Percentiles rank a stretch among this genome's conserved stretches.
Evolutionary conservation across 2,888 invertebrate genomes (phyloP).

Genomic region (Coecobrya sp.): DNA sequence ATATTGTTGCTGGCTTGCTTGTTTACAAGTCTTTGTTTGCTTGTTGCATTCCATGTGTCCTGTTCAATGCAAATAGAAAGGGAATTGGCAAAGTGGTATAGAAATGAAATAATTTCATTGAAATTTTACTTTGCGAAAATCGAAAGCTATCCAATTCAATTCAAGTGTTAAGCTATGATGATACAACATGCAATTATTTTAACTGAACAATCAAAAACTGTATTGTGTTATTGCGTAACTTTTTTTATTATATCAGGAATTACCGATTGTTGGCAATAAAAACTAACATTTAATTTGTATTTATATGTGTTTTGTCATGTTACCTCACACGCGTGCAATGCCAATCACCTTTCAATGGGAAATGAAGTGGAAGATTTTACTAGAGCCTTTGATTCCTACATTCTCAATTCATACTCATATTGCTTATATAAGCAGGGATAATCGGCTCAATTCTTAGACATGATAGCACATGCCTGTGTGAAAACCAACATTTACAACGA

Average conservation of each 20-base stretch:
- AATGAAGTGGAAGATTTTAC: background rate
- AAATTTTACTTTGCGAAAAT: background rate
- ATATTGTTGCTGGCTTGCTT: background rate
- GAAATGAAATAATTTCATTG: too few species aligned
- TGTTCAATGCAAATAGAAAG: background rate
- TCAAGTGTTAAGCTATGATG: too few species aligned
- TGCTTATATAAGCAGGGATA: background rate
- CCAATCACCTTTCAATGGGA: too few species aligned
- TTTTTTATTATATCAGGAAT: too few species aligned
- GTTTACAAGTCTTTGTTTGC: background rate
- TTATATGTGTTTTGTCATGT: too few species aligned
- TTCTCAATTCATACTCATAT: background rate
- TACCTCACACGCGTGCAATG: too few species aligned
- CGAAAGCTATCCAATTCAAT: background rate
- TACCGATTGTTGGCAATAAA: too few species aligned
- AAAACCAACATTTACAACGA: background rate
- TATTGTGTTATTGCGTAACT: too few species aligned
- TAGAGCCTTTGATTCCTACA: background rate
- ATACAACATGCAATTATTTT: too few species aligned
- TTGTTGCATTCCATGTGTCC: background rate
- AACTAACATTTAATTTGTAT: too few species aligned
- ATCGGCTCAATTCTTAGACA: background rate
- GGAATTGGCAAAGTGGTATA: background rate
- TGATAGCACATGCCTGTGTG: slow-evolving; percentile 27
- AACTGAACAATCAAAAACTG: too few species aligned